Evolutionary conservation across 2,113 vertebrate species (phyloP).

Genomic region (Ceyx melanurus): DNA sequence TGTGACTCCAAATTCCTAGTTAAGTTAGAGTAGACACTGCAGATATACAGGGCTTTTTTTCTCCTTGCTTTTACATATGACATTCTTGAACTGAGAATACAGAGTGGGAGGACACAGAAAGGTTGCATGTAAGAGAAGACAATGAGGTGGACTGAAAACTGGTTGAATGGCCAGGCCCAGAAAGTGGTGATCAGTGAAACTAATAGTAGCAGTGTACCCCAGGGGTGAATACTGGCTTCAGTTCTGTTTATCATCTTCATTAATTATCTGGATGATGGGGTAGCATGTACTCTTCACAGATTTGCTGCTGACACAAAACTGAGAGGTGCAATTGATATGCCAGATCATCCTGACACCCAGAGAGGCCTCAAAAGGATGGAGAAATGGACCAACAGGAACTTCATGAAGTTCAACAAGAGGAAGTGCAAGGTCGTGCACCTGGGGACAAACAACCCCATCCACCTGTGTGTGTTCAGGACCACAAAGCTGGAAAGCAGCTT

Average conservation of each 20-base stretch:
- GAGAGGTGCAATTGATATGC: background rate
- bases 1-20: background rate
- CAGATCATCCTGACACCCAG: background rate
- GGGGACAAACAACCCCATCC: background rate
- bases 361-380: background rate
- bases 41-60: background rate
- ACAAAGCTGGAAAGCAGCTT: background rate
- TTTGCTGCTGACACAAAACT: background rate
- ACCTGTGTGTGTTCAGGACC: fast-evolving
- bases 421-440: background rate
- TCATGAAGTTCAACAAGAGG: background rate
- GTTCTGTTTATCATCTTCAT: background rate
- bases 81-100: background rate
- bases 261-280: background rate
- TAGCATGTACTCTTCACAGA: background rate
- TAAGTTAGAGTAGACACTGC: background rate
- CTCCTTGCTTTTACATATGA: background rate
- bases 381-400: background rate
- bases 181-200: background rate
- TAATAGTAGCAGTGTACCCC: background rate
- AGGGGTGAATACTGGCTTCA: background rate
- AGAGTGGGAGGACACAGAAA: background rate
- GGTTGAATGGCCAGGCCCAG: background rate
- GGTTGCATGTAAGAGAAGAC: background rate
- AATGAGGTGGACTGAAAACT: background rate